These are phyloP conservation scores for Lasioglossum zephyrum DNA, from an alignment of 2,888 invertebrate genomes.

Conservation along the genomic window DNA sequence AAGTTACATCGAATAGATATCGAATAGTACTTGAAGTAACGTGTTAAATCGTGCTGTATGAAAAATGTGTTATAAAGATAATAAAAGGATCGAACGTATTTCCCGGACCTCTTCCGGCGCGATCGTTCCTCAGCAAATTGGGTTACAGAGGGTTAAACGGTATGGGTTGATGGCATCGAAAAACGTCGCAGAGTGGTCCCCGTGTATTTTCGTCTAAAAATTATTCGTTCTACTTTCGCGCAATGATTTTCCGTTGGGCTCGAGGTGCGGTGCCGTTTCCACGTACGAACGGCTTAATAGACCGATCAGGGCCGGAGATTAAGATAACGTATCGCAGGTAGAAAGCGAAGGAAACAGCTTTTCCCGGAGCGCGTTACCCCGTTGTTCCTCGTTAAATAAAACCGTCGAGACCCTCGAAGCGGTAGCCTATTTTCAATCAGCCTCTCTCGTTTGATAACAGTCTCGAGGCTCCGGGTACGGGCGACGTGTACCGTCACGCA, in stretches of 20 bases:
- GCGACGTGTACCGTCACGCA: conserved; percentile 25
- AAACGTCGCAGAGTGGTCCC: neutral
- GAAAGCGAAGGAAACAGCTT: conserved; percentile 1
- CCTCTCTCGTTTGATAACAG: conserved; percentile 25
- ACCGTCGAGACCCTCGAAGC: neutral
- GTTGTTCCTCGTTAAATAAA: conserved; percentile 14
- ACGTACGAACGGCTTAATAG: neutral
- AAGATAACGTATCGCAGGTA: neutral
- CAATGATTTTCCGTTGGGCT: conserved; percentile 1
- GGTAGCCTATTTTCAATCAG: conserved; percentile 3
- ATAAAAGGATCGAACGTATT: neutral
- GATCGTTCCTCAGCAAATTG: neutral
- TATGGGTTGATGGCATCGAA: neutral
- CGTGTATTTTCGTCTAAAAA: neutral
- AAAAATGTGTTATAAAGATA: neutral
- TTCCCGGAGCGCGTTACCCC: neutral
- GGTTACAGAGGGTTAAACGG: neutral
- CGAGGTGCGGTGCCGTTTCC: neutral
- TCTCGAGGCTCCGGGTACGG: neutral
- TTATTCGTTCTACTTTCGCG: conserved; percentile 1
- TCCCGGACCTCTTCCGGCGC: neutral
- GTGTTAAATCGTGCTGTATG: neutral
- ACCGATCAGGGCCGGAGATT: conserved; percentile 4
- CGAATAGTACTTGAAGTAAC: neutral
- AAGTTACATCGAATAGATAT: too few relatives aligned